phyloP scores from a whole-genome alignment of 2,888 invertebrate species.

The Diarsia rubi region DNA sequence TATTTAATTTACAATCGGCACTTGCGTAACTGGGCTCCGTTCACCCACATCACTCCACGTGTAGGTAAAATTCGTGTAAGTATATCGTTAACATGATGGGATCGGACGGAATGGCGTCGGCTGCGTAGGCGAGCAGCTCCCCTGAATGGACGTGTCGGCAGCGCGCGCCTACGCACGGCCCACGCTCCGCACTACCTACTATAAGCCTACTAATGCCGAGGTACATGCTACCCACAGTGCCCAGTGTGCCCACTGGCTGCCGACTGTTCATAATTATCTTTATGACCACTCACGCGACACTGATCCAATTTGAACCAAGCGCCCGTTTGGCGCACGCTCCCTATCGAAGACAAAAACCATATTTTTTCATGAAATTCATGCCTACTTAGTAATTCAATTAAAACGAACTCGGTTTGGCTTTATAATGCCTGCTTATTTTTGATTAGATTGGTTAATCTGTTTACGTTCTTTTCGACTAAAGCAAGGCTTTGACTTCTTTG shows the following conservation, averaged over 20 bases:
- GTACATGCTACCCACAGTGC: conserved; percentile 48
- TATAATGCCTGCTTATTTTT: not conserved
- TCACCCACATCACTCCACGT: conserved; percentile 75
- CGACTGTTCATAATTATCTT: conserved; percentile 75
- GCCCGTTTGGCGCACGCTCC: conserved; percentile 52
- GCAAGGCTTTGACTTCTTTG: not conserved
- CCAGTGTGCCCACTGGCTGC: conserved; percentile 58
- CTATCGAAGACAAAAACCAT: conserved; percentile 10
- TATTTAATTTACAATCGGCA: conserved; percentile 52
- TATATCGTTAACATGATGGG: conserved; percentile 80
- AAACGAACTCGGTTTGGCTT: not conserved
- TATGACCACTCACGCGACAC: conserved; percentile 74
- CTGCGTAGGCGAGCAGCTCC: conserved; percentile 78
- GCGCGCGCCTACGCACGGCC: conserved; percentile 77
- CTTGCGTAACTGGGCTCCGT: conserved; percentile 66
- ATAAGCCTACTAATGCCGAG: conserved; percentile 63
- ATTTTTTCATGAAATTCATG: conserved; percentile 17
- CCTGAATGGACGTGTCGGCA: conserved; percentile 85
- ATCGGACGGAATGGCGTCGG: conserved; percentile 74
- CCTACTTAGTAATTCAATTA: conserved; percentile 17
- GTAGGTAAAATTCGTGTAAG: conserved; percentile 72
- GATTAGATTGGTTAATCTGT: not conserved
- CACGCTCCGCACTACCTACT: conserved; percentile 68
- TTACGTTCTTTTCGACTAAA: not conserved
- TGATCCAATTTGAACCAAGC: conserved; percentile 74